Evolutionary conservation across 2,888 invertebrate species (phyloP), one percentile per base, ranked within the genome.

Genomic region (Mermis nigrescens): DNA sequence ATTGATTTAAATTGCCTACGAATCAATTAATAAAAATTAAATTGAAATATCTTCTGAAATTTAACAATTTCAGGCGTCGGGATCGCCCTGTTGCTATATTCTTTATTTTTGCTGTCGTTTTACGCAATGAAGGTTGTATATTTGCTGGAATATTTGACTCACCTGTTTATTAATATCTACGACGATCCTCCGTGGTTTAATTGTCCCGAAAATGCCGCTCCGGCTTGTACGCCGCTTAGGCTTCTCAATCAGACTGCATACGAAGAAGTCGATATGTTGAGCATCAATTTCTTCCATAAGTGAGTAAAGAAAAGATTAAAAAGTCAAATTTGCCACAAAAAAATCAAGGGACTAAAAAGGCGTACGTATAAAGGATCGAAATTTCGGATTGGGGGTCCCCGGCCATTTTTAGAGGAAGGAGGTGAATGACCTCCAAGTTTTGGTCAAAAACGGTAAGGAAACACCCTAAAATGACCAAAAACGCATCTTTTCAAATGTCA

Each of bases 1-100:
- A n/a, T n/a, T n/a, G n/a, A n/a, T n/a, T n/a, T n/a, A n/a, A n/a
- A n/a, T n/a, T n/a, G n/a, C n/a, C n/a, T n/a, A n/a, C n/a, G n/a
- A n/a, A n/a, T n/a, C n/a, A n/a, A n/a, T n/a, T n/a, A n/a, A n/a
- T n/a, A n/a, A n/a, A n/a, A n/a, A n/a, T n/a, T n/a, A n/a, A n/a
- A n/a, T n/a, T n/a, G n/a, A n/a, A n/a, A n/a, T n/a, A n/a, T n/a
- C n/a, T n/a, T n/a, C n/a, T n/a, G n/a, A n/a, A n/a, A n/a, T n/a
- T n/a, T n/a, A n/a, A n/a, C n/a, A n/a, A n/a, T 7, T 4, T 32
- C 60, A 68, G 70, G 71, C 26, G 68, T 71, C 54, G 71, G 71
- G 4, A 68, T 70, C 4, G 63, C 70, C 1, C 70, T 72, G 52
- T 63, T 67, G 26, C 62, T 66, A 12, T 63, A 64, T 63, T 63